Conservation (phyloP, 2,797 vertebrate genomes). For the Oryzias dopingdopingensis region DNA sequence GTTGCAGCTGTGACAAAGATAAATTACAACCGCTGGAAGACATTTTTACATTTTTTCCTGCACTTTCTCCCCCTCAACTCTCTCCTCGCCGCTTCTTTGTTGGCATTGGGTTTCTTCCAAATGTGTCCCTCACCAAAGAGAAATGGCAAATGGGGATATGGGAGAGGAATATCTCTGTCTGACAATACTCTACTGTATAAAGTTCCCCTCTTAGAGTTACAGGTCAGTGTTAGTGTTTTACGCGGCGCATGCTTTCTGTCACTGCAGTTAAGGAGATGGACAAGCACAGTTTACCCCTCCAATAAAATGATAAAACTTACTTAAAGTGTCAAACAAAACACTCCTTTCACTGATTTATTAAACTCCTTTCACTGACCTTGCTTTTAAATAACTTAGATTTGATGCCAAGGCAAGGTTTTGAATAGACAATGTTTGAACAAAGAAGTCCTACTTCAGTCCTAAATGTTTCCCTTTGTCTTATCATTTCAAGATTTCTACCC, state of each 20-base stretch:
- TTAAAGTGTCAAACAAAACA: constrained; percentile 22
- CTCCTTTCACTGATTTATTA: constrained; percentile 20
- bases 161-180: constrained; percentile 20
- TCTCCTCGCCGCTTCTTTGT: constrained; percentile 46
- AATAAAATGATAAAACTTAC: constrained; percentile 26
- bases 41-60: constrained; percentile 56
- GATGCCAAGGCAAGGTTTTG: constrained; percentile 18
- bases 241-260: constrained; percentile 30
- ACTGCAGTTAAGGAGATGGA: constrained; percentile 31
- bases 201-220: constrained; percentile 45
- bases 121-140: constrained; percentile 64
- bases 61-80: constrained; percentile 25
- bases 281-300: constrained; percentile 29
- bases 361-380: constrained; percentile 5
- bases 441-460: constrained; percentile 48
- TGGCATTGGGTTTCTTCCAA: constrained; percentile 62
- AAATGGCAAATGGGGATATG: constrained; percentile 24
- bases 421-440: constrained; percentile 54
- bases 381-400: constrained; percentile 22
- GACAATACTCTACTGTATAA: constrained; percentile 53
- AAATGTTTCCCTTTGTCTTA: constrained; percentile 73
- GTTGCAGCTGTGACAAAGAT: constrained; percentile 80
- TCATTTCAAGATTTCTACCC: constrained; percentile 46
- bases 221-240: constrained; percentile 58
- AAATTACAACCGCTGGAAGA: constrained; percentile 79